These are phyloP conservation scores for Drosophila longiperda DNA, from an alignment of 2,888 invertebrate genomes.

Conservation along the genomic window DNA sequence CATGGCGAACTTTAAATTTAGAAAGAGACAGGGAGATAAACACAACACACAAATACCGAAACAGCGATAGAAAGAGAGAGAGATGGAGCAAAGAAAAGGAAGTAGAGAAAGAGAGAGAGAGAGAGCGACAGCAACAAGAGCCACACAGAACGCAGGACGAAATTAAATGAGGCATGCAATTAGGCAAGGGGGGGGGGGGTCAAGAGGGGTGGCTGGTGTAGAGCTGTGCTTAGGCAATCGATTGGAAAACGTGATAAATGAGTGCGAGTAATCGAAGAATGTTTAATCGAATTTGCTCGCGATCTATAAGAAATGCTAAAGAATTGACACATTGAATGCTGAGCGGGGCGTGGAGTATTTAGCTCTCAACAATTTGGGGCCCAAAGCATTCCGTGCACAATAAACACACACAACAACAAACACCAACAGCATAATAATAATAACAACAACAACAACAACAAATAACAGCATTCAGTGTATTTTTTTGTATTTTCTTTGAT, in stretches of 20 bases:
- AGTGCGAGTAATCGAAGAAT: neutral
- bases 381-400: conserved; percentile 32
- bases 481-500: conserved; percentile 41
- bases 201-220: neutral
- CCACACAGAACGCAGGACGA: conserved; percentile 25
- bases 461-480: conserved; percentile 25
- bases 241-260: conserved; percentile 19
- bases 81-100: neutral
- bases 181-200: conserved; percentile 2
- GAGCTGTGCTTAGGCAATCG: conserved; percentile 8
- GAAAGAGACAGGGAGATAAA: neutral
- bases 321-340: neutral
- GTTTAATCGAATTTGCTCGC: neutral
- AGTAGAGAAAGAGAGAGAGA: neutral
- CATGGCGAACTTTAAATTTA: conserved; percentile 80
- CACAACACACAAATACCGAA: neutral
- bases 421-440: neutral
- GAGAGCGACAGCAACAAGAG: neutral
- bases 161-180: neutral
- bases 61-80: neutral
- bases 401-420: conserved; percentile 3
- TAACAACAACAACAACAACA: neutral
- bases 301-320: neutral
- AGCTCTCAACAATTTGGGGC: conserved; percentile 11
- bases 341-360: neutral